A percentile compares a stretch with the other conserved stretches of the same genome.
phyloP scores from a whole-genome alignment of 2,113 vertebrate species.

The Bagarius yarrelli region DNA sequence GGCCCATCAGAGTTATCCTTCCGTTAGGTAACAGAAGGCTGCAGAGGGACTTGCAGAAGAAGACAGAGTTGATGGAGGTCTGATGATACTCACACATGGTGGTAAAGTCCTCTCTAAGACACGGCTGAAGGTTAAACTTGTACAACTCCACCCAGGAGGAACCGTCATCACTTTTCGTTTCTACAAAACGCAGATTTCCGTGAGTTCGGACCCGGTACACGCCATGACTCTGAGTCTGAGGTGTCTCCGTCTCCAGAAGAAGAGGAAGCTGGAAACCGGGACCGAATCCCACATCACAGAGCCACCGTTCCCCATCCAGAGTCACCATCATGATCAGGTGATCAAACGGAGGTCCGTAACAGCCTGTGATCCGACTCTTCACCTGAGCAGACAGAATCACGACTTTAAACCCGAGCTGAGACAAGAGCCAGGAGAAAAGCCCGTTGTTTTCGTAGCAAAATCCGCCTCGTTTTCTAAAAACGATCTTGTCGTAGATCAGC shows the following conservation, averaged over 20 bases:
- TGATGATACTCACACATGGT: constrained; percentile 76
- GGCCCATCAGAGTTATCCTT: constrained; percentile 67
- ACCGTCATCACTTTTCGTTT: constrained; percentile 50
- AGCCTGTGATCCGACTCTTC: constrained; percentile 40
- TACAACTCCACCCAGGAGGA: constrained; percentile 60
- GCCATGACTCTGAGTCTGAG: constrained; percentile 65
- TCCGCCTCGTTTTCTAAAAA: constrained; percentile 61
- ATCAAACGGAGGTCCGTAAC: constrained; percentile 69
- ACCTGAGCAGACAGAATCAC: constrained; percentile 66
- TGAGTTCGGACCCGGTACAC: constrained; percentile 62
- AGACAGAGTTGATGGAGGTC: constrained; percentile 65
- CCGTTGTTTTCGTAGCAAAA: constrained; percentile 76
- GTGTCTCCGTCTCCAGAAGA: constrained; percentile 61
- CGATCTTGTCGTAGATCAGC: constrained; percentile 71
- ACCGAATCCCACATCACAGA: constrained; percentile 72
- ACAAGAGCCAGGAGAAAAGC: constrained; percentile 73
- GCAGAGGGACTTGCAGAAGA: constrained; percentile 74
- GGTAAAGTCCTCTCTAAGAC: constrained; percentile 62
- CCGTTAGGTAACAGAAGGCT: constrained; percentile 59
- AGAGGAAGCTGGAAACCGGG: constrained; percentile 63
- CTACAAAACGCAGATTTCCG: constrained; percentile 50
- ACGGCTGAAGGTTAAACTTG: constrained; percentile 71
- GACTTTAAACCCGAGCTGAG: constrained; percentile 64
- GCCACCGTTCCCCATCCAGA: constrained; percentile 61
- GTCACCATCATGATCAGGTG: constrained; percentile 68